Evolutionary conservation across 2,888 invertebrate genomes (phyloP), one percentile per base, ranked within the genome.

Genomic region (Ormia ochracea): DNA sequence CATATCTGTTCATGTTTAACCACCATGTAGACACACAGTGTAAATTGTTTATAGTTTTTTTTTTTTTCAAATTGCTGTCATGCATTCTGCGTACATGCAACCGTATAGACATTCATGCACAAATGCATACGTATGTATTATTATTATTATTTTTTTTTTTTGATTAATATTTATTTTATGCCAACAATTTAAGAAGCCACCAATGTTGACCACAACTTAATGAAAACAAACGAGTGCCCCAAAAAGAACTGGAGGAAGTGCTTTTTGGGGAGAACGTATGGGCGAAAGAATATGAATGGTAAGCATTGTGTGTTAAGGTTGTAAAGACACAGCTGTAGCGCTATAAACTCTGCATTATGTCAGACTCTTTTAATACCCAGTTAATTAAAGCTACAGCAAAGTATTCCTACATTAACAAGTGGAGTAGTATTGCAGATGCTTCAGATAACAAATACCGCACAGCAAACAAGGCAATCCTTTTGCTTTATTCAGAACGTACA

Each of bases 101-200:
- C n/a, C n/a, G n/a, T n/a, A n/a, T n/a, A n/a, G n/a, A n/a, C n/a
- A n/a, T n/a, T n/a, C n/a, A n/a, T n/a, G n/a, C n/a, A n/a, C n/a
- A n/a, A n/a, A n/a, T n/a, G n/a, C n/a, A n/a, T n/a, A n/a, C n/a
- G n/a, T n/a, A n/a, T n/a, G n/a, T n/a, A n/a, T n/a, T n/a, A n/a
- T n/a, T n/a, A n/a, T n/a, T n/a, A n/a, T n/a, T n/a, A n/a, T n/a
- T n/a, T n/a, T 14, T 33, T 26, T 59, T 52, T 31, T 75, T 45
- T 21, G 1, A 36, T 58, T 79, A 68, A 72, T 72, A 54, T 80
- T 80, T 54, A 63, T 76, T 76, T 76, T 69, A 76, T 80, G 72
- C 76, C 72, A 76, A 76, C 72, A 66, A 76, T 80, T 78, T 68
- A 81, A 75, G 78, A 81, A 81, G 76, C 81, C 81, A 79, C 79